These are phyloP conservation scores for Scelioninae gen. 1 DNA, from an alignment of 2,888 invertebrate genomes.

Conservation along the genomic window DNA sequence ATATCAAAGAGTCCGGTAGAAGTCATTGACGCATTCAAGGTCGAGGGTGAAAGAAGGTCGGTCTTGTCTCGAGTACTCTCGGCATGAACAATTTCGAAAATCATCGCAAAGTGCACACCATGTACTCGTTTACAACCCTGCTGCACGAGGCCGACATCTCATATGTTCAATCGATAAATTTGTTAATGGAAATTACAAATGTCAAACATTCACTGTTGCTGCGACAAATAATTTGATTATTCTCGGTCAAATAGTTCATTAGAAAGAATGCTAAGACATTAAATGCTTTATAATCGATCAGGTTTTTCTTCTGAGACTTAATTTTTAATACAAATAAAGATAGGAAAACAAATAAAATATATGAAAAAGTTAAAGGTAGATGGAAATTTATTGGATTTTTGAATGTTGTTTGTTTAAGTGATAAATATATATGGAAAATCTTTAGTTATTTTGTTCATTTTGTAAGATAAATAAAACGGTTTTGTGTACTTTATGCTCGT, in stretches of 20 bases:
- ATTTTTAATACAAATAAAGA: too few species aligned
- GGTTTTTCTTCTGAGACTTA: too few species aligned
- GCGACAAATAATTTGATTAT: background rate
- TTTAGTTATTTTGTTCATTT: too few species aligned
- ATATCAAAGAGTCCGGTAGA: constrained; percentile 32
- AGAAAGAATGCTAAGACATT: background rate
- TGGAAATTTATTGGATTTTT: too few species aligned
- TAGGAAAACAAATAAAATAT: too few species aligned
- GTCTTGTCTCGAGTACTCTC: background rate
- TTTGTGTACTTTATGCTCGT: too few species aligned
- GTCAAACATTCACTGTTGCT: background rate
- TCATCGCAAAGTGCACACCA: constrained; percentile 17
- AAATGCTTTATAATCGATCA: too few species aligned
- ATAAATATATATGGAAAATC: too few species aligned
- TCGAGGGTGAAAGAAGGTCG: constrained; percentile 47
- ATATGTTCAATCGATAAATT: constrained; percentile 23
- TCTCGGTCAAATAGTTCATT: background rate
- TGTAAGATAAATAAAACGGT: too few species aligned
- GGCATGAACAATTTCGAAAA: constrained; percentile 35
- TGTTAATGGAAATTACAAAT: constrained; percentile 32
- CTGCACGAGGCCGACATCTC: background rate
- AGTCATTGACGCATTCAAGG: constrained; percentile 51
- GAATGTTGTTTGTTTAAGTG: too few species aligned
- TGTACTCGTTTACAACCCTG: constrained; percentile 3
- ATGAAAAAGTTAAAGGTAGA: too few species aligned